Conservation (phyloP, 2,888 invertebrate species). For the Caenorhabditis afra region DNA sequence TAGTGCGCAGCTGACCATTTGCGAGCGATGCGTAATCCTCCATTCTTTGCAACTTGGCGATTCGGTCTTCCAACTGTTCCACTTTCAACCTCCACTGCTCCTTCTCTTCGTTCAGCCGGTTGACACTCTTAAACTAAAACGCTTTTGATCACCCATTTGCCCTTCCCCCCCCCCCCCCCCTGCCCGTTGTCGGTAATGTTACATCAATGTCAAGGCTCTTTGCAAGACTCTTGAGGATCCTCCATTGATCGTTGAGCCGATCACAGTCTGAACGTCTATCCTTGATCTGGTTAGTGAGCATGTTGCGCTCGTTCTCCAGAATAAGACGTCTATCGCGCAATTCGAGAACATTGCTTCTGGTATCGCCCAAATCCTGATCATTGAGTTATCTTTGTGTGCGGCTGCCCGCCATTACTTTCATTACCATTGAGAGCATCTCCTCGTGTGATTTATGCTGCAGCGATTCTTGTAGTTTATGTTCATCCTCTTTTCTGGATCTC, state of each 20-base stretch:
- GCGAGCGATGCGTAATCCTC: conserved; percentile 48
- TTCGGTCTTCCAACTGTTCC: conserved; percentile 34
- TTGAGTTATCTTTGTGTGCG: conserved; percentile 11
- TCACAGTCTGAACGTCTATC: conserved; percentile 40
- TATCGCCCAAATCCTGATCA: conserved; percentile 39
- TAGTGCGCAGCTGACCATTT: conserved; percentile 38
- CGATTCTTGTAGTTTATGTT: conserved; percentile 20
- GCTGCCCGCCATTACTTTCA: not conserved
- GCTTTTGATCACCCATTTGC: too few species aligned
- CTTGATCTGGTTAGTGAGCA: conserved; percentile 37
- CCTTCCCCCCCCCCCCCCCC: too few species aligned
- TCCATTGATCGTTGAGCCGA: conserved; percentile 50
- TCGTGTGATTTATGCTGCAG: conserved; percentile 35
- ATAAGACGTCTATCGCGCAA: conserved; percentile 35
- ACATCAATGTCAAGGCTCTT: conserved; percentile 39
- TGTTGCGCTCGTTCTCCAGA: conserved; percentile 42
- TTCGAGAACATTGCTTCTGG: conserved; percentile 40
- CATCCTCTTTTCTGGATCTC: conserved; percentile 39
- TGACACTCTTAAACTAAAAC: conserved; percentile 17
- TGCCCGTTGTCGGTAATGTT: not conserved
- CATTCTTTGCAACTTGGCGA: conserved; percentile 42
- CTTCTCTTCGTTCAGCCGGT: conserved; percentile 22
- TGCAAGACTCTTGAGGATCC: conserved; percentile 39
- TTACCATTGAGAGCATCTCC: not conserved
- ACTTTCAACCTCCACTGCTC: conserved; percentile 46